Evolutionary conservation across 2,888 invertebrate genomes (phyloP), one percentile per base, ranked within the genome.

Genomic region (Diplolepis rosae): DNA sequence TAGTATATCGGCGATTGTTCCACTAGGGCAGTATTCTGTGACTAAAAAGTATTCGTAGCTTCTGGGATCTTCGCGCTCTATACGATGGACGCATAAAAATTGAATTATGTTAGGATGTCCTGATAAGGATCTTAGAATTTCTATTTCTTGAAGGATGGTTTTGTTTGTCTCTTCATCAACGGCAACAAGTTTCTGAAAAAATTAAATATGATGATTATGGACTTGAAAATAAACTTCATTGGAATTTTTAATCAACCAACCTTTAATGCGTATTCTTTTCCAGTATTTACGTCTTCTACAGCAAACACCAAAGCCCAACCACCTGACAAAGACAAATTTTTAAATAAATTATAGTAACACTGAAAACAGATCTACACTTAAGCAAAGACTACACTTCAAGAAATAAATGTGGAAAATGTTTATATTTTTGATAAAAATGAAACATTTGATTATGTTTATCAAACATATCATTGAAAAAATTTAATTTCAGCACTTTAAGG

Each of bases 231-330:
- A 24, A 50, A 5, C 39, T n/a, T 66, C 30, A n/a, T n/a, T n/a
- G n/a, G n/a, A n/a, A n/a, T n/a, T 11, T 35, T 51, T 68, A 72
- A n/a, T n/a, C n/a, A n/a, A n/a, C 78, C 82, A 86, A 94, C 94
- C 92, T 98, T 98, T 77, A 98, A 91, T 82, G 98, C 98, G 92
- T 95, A 98, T 86, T 97, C 96, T 79, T 95, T 95, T 75, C 96
- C 95, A 77, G 93, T 93, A 75, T 93, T 92, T 74, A 94, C 90
- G 90, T 98, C 98, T 92, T 97, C 96, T 82, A 96, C 98, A 80
- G 96, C 95, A 91, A 95, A 98, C 72, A 98, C 98, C 90, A 96
- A 95, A 73, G 97, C 98, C 92, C 96, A 98, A 76, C 98, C 98
- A 91, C 98, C 98, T 98, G 91, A 77, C 79, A 69, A n/a, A 76